A percentile compares a stretch with the other conserved stretches of the same genome.
phyloP scores from a whole-genome alignment of 2,888 invertebrate genomes.

The Deladenus siricidicola region DNA sequence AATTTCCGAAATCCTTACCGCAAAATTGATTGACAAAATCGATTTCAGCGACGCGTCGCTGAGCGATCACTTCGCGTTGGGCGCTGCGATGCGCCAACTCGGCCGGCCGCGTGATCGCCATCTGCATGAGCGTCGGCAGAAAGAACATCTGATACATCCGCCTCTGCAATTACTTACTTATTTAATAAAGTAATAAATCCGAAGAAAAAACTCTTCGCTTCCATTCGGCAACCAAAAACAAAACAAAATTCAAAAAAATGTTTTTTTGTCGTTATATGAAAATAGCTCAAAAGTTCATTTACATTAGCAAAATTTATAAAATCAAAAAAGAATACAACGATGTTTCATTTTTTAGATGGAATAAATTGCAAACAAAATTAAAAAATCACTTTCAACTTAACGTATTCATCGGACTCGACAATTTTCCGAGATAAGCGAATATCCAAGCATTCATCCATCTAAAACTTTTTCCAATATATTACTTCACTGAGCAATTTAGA shows the following conservation, averaged over 20 bases:
- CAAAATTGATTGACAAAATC: not conserved
- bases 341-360: not conserved
- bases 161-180: conserved; percentile 16
- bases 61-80: not conserved
- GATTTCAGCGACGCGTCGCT: not conserved
- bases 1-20: too few relatives aligned
- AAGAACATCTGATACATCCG: conserved; percentile 23
- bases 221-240: not conserved
- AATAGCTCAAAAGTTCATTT: not conserved
- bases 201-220: not conserved
- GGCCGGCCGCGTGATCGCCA: not conserved
- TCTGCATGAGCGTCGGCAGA: conserved; percentile 22
- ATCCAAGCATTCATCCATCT: not conserved
- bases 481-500: not conserved
- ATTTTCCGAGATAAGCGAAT: not conserved
- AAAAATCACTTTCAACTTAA: not conserved
- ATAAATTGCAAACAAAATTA: not conserved
- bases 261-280: too few relatives aligned
- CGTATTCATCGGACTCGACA: conserved; percentile 1
- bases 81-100: not conserved
- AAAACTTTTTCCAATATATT: not conserved
- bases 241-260: not conserved
- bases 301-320: not conserved
- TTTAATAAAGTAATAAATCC: not conserved
- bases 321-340: not conserved